Evolutionary conservation across 2,113 vertebrate genomes (phyloP), one percentile per base, ranked within the genome.

Genomic region (Todiramphus chloris): DNA sequence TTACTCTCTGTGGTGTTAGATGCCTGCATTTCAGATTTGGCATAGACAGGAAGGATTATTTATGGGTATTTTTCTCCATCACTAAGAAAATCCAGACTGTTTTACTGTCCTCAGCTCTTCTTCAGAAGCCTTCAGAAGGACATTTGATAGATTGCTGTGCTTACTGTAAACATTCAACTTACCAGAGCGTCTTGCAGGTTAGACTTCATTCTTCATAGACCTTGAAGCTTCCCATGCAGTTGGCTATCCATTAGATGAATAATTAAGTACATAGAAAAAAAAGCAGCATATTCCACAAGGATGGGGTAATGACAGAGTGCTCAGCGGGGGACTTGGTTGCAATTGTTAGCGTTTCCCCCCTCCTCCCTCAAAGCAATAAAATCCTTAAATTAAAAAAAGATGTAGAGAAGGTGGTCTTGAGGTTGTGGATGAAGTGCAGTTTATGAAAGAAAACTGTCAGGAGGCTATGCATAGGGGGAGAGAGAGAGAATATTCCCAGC

Each of bases 161-260:
- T 94, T 82, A 93, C 62, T 93, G 80, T 92, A 94, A 96, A 91
- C 83, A 66, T 39, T 7, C 1, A 2, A 33, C 46, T 95, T 92
- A 79, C n/a, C 44, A 82, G 62, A 87, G 37, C 0, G 1, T 84
- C 80, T 69, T 89, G 81, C 95, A 95, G 83, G 89, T 96, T 83
- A 50, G 62, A 13, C 66, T 92, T 96, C 89, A 82, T 94, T 87
- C 89, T 94, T 96, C 53, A 59, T 9, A 87, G 87, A 83, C 69
- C 80, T 87, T 21, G 19, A 87, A 93, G 83, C 56, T 69, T 84
- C 81, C 53, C n/a, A 27, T 81, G 74, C n/a, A 76, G 53, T 75
- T 93, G 62, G 23, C 73, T 84, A 59, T 46, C 73, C 66, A 83
- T 92, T 72, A 92, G 94, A 89, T 24, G 66, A 82, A 62, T 83